A percentile compares a stretch with the other conserved stretches of the same genome.
phyloP scores from a whole-genome alignment of 2,888 invertebrate species.

The Polymixis lichenea region DNA sequence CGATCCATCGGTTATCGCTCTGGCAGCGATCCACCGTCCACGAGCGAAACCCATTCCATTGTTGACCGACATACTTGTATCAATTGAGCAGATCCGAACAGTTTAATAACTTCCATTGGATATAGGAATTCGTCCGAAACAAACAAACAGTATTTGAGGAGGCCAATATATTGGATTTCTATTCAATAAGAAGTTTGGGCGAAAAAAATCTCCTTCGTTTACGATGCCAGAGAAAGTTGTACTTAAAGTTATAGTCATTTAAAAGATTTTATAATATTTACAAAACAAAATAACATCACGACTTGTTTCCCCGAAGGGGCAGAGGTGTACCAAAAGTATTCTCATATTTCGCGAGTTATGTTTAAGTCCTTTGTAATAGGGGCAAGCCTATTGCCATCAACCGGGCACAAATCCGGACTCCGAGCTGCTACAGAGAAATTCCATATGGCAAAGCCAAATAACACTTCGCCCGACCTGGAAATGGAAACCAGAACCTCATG shows the following conservation, averaged over 20 bases:
- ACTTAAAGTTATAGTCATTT: no score
- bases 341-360: no score
- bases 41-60: constrained; percentile 59
- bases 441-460: no score
- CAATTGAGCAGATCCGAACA: constrained; percentile 30
- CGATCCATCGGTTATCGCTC: constrained; percentile 70
- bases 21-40: constrained; percentile 71
- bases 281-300: no score
- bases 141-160: constrained; percentile 24
- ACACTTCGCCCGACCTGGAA: no score
- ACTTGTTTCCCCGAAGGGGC: no score
- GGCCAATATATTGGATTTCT: constrained; percentile 2
- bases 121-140: constrained; percentile 1
- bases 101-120: constrained; percentile 38
- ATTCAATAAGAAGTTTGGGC: not conserved
- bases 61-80: constrained; percentile 55
- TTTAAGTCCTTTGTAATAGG: no score
- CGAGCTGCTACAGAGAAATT: no score
- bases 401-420: no score
- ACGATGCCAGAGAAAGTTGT: not conserved
- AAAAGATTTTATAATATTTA: not conserved
- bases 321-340: no score
- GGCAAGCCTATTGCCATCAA: no score
- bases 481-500: no score
- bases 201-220: not conserved